phyloP scores from a whole-genome alignment of 2,888 invertebrate genomes.

The Dicranocentrus wangi region DNA sequence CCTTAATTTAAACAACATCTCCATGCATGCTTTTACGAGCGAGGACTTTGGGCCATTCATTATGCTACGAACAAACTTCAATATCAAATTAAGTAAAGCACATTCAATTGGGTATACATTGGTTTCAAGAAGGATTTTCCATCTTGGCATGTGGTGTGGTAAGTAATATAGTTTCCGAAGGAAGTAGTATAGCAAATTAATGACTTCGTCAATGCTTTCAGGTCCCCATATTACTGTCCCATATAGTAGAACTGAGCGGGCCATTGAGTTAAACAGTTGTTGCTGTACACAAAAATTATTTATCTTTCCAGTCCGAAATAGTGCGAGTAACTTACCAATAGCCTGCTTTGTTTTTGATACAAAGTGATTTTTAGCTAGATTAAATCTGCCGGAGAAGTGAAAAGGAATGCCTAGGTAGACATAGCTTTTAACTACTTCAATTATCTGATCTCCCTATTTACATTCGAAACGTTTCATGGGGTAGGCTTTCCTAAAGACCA shows the following conservation, averaged over 20 bases:
- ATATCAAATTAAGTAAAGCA: neutral
- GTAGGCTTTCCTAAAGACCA: slow-evolving; percentile 32
- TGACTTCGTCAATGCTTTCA: neutral
- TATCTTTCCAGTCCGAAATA: slow-evolving; percentile 8
- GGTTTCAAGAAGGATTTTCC: slow-evolving; percentile 6
- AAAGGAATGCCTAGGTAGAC: slow-evolving; percentile 40
- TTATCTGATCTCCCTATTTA: slow-evolving; percentile 36
- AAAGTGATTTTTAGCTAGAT: neutral
- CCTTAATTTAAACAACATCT: neutral
- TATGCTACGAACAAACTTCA: neutral
- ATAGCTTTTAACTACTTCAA: slow-evolving; percentile 29
- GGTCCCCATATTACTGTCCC: neutral
- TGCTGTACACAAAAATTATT: neutral
- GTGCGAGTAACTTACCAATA: neutral
- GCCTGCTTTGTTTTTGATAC: neutral
- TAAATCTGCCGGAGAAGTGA: neutral
- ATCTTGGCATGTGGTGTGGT: neutral
- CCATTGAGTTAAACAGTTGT: slow-evolving; percentile 22
- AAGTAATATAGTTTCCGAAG: slow-evolving; percentile 18
- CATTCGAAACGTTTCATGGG: neutral
- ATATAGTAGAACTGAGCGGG: slow-evolving; percentile 13
- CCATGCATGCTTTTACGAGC: neutral
- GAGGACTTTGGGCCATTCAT: neutral
- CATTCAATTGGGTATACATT: slow-evolving; percentile 1
- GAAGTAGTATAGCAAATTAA: neutral